phyloP scores from a whole-genome alignment of 2,888 invertebrate species.

The Phyto melanocephala region DNA sequence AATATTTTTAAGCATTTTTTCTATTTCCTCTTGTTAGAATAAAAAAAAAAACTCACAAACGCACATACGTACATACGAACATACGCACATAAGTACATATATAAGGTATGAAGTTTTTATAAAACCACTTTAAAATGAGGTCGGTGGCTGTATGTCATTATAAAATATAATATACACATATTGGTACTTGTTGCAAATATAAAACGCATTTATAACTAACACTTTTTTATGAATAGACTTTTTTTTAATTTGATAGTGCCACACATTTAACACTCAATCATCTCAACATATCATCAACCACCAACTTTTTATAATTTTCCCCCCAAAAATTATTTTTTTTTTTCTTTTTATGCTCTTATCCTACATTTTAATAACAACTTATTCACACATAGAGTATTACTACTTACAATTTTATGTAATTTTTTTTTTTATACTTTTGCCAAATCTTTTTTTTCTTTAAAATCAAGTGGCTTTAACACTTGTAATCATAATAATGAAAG shows the following conservation, averaged over 20 bases:
- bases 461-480: constrained; percentile 60
- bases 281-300: not conserved
- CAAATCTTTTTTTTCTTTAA: constrained; percentile 29
- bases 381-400: constrained; percentile 55
- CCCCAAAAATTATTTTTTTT: not conserved
- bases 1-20: too few species aligned
- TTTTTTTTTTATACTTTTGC: not conserved
- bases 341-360: constrained; percentile 31
- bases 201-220: not conserved
- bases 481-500: constrained; percentile 43
- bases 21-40: too few species aligned
- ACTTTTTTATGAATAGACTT: constrained; percentile 6
- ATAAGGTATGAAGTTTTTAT: not conserved
- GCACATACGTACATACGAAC: too few species aligned
- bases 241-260: not conserved
- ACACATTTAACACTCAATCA: constrained; percentile 13
- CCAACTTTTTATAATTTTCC: not conserved
- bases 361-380: constrained; percentile 56
- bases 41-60: too few species aligned
- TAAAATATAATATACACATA: not conserved
- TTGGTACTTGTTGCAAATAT: constrained; percentile 10
- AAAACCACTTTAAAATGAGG: not conserved
- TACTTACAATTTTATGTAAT: constrained; percentile 21
- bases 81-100: too few species aligned
- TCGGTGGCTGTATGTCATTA: not conserved